These are phyloP conservation scores for Strigamia crassipes DNA, from an alignment of 2,888 invertebrate species.

Conservation along the genomic window DNA sequence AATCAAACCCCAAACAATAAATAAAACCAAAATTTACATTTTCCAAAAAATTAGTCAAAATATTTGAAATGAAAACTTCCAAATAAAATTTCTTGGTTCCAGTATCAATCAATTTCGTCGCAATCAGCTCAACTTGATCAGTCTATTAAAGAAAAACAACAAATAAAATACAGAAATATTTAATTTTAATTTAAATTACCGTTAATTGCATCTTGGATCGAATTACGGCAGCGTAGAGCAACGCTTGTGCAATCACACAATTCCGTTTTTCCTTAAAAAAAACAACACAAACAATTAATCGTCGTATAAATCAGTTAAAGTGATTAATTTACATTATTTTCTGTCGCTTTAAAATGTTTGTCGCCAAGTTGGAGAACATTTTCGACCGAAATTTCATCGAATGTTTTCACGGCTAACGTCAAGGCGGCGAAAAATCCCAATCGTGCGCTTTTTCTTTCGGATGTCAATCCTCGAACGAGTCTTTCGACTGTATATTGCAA, in stretches of 20 bases:
- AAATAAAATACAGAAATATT: too few species aligned
- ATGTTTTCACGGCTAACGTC: constrained; percentile 65
- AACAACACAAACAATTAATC: neutral
- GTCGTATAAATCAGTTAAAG: too few species aligned
- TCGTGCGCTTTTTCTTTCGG: constrained; percentile 68
- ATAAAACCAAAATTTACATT: constrained; percentile 58
- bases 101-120: constrained; percentile 63
- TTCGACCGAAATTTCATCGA: neutral
- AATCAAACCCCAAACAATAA: neutral
- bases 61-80: constrained; percentile 66
- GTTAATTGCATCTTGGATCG: too few species aligned
- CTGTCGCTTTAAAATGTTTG: neutral
- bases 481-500: constrained; percentile 70
- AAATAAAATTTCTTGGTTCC: constrained; percentile 69
- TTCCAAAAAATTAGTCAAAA: constrained; percentile 67
- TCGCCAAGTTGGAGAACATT: neutral
- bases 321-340: constrained; percentile 2
- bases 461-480: constrained; percentile 73
- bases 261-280: neutral
- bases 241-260: too few species aligned
- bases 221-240: too few species aligned
- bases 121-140: constrained; percentile 53
- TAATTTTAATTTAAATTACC: too few species aligned
- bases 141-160: neutral
- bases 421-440: constrained; percentile 73